These are phyloP conservation scores for Masticophis lateralis DNA, from an alignment of 2,797 vertebrate species.

Conservation along the genomic window DNA sequence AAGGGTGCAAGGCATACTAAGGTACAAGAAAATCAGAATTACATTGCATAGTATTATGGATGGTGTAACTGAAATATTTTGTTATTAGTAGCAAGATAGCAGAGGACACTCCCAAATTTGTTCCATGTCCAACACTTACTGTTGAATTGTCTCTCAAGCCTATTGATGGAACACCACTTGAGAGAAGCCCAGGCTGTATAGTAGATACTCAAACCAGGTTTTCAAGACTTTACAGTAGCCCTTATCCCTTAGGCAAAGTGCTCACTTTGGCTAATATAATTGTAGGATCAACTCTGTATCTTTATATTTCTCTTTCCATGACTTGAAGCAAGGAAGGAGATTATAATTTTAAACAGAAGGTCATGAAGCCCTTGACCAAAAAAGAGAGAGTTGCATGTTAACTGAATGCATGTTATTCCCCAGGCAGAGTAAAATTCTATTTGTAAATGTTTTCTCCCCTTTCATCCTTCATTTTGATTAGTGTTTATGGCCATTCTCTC, in stretches of 20 bases:
- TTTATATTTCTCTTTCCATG: background rate
- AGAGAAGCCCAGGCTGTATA: background rate
- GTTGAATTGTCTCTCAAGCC: background rate
- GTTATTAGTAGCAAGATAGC: background rate
- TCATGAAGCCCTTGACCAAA: background rate
- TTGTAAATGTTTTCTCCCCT: slow-evolving; percentile 4
- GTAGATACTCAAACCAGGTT: background rate
- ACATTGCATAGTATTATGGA: background rate
- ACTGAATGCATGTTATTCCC: background rate
- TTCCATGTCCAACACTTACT: background rate
- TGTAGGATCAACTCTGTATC: background rate
- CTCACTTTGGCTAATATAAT: no score
- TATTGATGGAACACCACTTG: background rate
- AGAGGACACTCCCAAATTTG: background rate
- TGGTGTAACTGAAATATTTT: background rate
- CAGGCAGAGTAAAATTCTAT: background rate
- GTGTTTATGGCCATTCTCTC: background rate
- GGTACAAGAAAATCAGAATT: background rate
- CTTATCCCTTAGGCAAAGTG: background rate
- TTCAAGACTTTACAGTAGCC: background rate
- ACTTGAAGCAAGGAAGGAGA: background rate
- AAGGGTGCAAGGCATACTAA: background rate
- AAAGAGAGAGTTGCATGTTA: accelerated
- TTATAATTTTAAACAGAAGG: background rate
- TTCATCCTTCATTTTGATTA: background rate